Percentiles rank a stretch among this genome's conserved stretches.
phyloP scores from a whole-genome alignment of 2,888 invertebrate genomes.

The Sphecodes monilicornis region DNA sequence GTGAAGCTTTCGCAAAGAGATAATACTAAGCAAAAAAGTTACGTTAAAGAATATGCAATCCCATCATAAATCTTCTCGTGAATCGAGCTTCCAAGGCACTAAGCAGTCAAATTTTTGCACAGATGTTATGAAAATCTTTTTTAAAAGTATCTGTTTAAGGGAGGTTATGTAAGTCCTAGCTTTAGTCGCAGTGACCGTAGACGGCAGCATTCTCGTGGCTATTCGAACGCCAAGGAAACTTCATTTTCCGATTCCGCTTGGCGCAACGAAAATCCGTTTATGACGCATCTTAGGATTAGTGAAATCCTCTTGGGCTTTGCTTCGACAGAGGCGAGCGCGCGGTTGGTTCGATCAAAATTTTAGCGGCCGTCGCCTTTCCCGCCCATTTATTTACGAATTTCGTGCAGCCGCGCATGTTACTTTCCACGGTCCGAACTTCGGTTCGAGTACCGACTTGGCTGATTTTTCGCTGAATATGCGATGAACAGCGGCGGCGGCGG shows the following conservation, averaged over 20 bases:
- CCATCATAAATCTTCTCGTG: not conserved
- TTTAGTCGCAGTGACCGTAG: not conserved
- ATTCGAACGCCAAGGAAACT: conserved; percentile 37
- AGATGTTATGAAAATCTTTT: not conserved
- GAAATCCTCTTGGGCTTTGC: conserved; percentile 50
- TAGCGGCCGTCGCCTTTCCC: conserved; percentile 37
- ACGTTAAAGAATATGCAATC: not conserved
- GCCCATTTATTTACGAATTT: conserved; percentile 52
- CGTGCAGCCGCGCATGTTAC: conserved; percentile 28
- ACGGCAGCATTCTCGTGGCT: conserved; percentile 4
- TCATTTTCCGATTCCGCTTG: conserved; percentile 60
- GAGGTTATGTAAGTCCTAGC: not conserved
- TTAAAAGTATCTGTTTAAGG: not conserved
- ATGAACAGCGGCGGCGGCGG: not conserved
- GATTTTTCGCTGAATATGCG: conserved; percentile 15
- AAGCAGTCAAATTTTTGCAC: not conserved
- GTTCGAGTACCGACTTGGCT: conserved; percentile 8
- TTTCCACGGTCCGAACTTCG: conserved; percentile 17
- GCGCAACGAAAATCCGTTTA: conserved; percentile 64
- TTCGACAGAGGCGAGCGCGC: conserved; percentile 20
- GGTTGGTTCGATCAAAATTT: conserved; percentile 65
- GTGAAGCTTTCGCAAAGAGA: not conserved
- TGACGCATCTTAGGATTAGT: conserved; percentile 69
- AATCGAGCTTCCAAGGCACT: not conserved
- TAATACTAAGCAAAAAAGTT: not conserved